Conservation (phyloP, 1,140 invertebrate species). For the Paracyclopina nana region DNA sequence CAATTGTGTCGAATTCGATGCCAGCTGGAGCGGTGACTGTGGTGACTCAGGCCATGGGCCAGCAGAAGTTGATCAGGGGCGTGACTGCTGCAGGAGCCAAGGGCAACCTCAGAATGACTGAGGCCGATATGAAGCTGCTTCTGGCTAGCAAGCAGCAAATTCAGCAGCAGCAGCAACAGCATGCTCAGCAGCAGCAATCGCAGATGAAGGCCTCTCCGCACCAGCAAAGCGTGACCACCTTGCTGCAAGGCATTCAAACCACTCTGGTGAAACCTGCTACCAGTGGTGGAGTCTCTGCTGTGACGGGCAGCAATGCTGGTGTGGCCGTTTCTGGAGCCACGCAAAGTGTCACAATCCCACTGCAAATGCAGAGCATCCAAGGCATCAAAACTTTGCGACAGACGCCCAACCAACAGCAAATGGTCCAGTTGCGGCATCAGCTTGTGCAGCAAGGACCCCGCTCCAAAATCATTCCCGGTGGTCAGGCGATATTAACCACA, state of each 20-base stretch:
- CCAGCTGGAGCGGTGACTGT: slow-evolving; percentile 31
- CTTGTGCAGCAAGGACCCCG: slow-evolving; percentile 25
- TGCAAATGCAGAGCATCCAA: slow-evolving; percentile 24
- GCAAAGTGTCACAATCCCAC: slow-evolving; percentile 17
- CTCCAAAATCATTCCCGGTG: slow-evolving; percentile 32
- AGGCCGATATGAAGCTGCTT: slow-evolving; percentile 37
- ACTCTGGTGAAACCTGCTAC: no score
- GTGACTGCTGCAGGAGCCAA: slow-evolving; percentile 17
- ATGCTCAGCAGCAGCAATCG: not conserved
- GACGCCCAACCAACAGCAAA: slow-evolving; percentile 34
- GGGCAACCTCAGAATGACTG: slow-evolving; percentile 20
- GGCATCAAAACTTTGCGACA: no score
- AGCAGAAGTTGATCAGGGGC: slow-evolving; percentile 22
- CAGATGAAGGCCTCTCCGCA: not conserved
- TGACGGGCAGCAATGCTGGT: no score
- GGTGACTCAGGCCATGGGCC: slow-evolving; percentile 27
- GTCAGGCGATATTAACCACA: slow-evolving; percentile 35
- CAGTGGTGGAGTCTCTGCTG: no score
- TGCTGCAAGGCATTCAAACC: no score
- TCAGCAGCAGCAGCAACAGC: not conserved
- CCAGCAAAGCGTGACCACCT: no score
- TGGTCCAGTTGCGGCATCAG: slow-evolving; percentile 30
- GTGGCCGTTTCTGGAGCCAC: no score
- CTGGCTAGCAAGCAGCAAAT: no score
- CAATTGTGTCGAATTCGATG: not conserved